These are phyloP conservation scores for Catostylus mosaicus DNA, from an alignment of 30 jellyfish, hydroid and myxozoan genomes.

Conservation along the genomic window DNA sequence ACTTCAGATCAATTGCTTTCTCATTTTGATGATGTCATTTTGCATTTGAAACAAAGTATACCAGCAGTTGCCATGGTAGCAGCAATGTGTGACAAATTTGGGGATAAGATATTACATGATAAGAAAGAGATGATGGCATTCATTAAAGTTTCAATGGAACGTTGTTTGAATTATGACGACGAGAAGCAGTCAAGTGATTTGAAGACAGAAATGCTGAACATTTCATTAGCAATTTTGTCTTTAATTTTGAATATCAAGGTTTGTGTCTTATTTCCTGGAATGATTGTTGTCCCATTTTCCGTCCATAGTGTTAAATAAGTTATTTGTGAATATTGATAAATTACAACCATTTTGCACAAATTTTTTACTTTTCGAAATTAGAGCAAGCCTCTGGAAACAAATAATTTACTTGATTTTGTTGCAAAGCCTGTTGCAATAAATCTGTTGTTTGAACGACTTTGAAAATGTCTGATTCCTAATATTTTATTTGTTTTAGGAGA, in stretches of 20 bases:
- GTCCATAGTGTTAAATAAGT: no score
- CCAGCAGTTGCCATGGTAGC: conserved; percentile 72
- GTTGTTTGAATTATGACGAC: conserved; percentile 13
- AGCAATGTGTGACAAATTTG: conserved; percentile 81
- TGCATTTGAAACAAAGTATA: conserved; percentile 30
- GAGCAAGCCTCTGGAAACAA: no score
- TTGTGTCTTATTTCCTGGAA: neutral
- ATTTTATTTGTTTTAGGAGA: conserved; percentile 2
- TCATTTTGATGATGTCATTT: conserved; percentile 16
- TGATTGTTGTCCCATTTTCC: neutral
- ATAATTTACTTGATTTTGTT: no score
- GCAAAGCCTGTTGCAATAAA: no score
- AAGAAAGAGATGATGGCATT: conserved; percentile 57
- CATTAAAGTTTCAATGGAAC: conserved; percentile 36
- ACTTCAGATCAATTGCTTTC: conserved; percentile 13
- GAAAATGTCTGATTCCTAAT: neutral
- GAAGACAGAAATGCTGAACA: conserved; percentile 42
- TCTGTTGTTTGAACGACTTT: neutral
- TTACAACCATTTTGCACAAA: no score
- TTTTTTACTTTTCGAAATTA: no score
- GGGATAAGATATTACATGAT: conserved; percentile 54
- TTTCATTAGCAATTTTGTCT: conserved; percentile 60
- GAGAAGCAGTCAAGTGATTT: neutral
- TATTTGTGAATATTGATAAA: no score
- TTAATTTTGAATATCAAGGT: conserved; percentile 14